Base-by-base conservation (phyloP, 2,888 invertebrate genomes). In the Catocala fraxini region DNA sequence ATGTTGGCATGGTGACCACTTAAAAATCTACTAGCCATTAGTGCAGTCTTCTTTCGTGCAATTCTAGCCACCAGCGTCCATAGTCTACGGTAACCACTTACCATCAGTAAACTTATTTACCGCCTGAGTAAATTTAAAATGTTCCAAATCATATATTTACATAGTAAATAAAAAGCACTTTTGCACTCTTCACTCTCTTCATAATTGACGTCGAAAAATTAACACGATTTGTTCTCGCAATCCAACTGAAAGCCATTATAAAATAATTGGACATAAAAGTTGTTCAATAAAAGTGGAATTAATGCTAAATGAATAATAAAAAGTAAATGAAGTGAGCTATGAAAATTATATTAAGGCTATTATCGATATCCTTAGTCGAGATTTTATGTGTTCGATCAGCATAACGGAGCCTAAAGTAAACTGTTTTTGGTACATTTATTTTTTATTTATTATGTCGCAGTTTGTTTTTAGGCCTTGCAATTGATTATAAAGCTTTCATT, bases 341-440 rank as follows among this genome's bases (percentile, higher is more conserved):
- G 66, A 77, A 75, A 77, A 77, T 75, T 77, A 77, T 77, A 78
- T 75, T 70, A 75, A 56, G 66, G 70, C 66, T 65, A 73, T 78
- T 78, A 78, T 75, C 75, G 65, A 78, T 67, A 60, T 70, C 66
- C 51, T 68, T 60, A 68, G 63, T 54, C 9, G 64, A 64, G 75
- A 66, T 75, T 75, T 74, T 71, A 73, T 67, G 65, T 53, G 59
- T 51, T 53, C 59, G 64, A 71, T 74, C 64, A 66, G 64, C 61
- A 51, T 53, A 68, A 63, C 59, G 57, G 51, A n/a, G 15, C 43
- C 25, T 49, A 5, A 60, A 62, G 41, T n/a, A n/a, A 47, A 54
- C n/a, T 34, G 48, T 47, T 58, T 57, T 60, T 25, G 55, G n/a
- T 13, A 55, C 52, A 55, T 59, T 48, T 25, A 33, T 68, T 59